Base-by-base conservation (phyloP, 2,113 vertebrate genomes). In the Oreochromis niloticus region DNA sequence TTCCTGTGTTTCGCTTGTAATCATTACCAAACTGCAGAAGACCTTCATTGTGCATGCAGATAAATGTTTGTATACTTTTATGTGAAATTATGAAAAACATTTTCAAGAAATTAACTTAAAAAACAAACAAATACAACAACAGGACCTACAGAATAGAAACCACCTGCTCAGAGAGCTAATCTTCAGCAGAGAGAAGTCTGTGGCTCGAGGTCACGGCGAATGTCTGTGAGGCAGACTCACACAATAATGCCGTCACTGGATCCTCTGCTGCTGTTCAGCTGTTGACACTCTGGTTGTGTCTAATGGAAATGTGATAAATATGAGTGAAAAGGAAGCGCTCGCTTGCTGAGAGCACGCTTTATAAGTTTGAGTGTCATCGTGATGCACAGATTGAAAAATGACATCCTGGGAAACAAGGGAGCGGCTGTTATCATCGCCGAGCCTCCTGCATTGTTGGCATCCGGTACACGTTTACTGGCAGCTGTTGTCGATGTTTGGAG, bases 321-420 rank as follows among this genome's bases (percentile, higher is more conserved):
- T 1, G 19, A 73, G 39, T 16, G 22, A 73, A 46, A 27, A 46
- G 68, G 68, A 73, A 73, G 68, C 8, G 16, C 48, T 7, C 2
- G 1, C 48, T 19, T 17, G 27, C 27, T 27, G 27, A 50, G 48
- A 17, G 16, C 48, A 17, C 6, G 1, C 22, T 11, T 27, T 71
- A 43, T 24, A 0, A 30, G 48, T 0, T 0, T 0, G 16, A 30
- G 71, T 30, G 9, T 30, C 0, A 73, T 17, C 1, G 13, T 17
- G 22, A 10, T 3, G 68, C 39, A 10, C 16, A 46, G 68, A 6
- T 4, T 46, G 22, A 71, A 71, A 43, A 61, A 27, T 1, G 59
- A 73, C 41, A 2, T 4, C 22, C 22, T 43, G 39, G 66, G 39
- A 16, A 73, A 46, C 3, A 9, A 17, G 16, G 3, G 8, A 16